Base-by-base conservation (phyloP, 2,888 invertebrate genomes). In the Autographa gamma region DNA sequence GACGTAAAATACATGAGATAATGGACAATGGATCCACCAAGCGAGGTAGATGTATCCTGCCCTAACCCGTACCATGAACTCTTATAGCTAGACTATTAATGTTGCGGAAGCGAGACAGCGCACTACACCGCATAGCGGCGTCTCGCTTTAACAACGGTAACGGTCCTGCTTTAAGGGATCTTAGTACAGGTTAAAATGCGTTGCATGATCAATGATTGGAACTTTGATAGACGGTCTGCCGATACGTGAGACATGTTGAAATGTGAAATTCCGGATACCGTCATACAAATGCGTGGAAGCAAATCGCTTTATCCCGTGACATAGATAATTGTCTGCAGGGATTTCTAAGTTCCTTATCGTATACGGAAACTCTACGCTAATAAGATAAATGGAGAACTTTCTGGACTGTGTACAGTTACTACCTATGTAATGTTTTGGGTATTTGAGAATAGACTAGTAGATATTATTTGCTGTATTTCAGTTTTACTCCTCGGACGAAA, bases 161-260 rank as follows among this genome's bases (percentile, higher is more conserved):
- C 25, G 25, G 25, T 2, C 25, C 3, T 25, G 25, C 25, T 25
- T 25, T 25, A 25, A 25, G 25, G 1, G 25, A 25, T 25, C 25
- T 25, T 3, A 25, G 25, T 25, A 25, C 25, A 25, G 25, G 3
- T 3, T 25, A 3, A 54, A 18, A 54, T 19, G 19, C 19, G 54
- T 25, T 59, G 56, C 32, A 65, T 34, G 41, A 54, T 54, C 54
- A 62, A 59, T 68, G 41, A 72, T 74, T 66, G 64, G 61, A 62
- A 56, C 59, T 64, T 31, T 32, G 48, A 64, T 48, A 59, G 68
- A 41, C 52, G 68, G 32, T 54, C 62, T 59, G 59, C 41, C 54
- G n/a, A 52, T 31, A 62, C 54, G 52, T 60, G 63, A 56, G 63
- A 67, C 38, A 18, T 48, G 59, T 34, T 1, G 62, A 60, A 62